phyloP scores from a whole-genome alignment of 2,888 invertebrate species.

The Troides oblongomaculatus region DNA sequence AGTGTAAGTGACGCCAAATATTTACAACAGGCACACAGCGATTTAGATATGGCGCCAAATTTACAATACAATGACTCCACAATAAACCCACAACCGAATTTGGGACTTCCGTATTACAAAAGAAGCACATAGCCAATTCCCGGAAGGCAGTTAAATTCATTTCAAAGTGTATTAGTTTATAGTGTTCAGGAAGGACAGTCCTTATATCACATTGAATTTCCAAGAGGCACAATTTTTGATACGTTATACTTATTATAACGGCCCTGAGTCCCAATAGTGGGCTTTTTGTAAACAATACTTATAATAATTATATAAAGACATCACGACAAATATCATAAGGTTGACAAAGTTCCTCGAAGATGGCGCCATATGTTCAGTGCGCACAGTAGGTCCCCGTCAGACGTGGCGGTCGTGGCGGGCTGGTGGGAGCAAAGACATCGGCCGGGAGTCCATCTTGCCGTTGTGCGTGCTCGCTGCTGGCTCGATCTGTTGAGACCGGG shows the following conservation, averaged over 20 bases:
- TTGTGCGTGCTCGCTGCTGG: constrained; percentile 8
- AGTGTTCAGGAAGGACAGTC: neutral
- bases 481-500: constrained; percentile 12
- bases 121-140: too few species aligned
- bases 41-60: too few species aligned
- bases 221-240: constrained; percentile 17
- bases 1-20: too few species aligned
- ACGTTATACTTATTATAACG: neutral
- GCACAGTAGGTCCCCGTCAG: constrained; percentile 37
- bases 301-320: neutral
- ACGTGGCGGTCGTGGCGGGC: constrained; percentile 63
- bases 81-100: too few species aligned
- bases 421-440: constrained; percentile 63
- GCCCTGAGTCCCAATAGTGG: too few species aligned
- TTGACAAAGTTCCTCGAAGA: constrained; percentile 27
- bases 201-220: constrained; percentile 18
- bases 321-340: neutral
- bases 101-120: too few species aligned
- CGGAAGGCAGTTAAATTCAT: too few species aligned
- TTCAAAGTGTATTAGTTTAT: neutral
- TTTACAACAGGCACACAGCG: too few species aligned
- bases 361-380: constrained; percentile 5
- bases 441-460: constrained; percentile 54
- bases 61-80: too few species aligned
- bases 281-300: neutral